Percentiles rank a stretch among this genome's conserved stretches.
Conservation (phyloP, 2,797 vertebrate genomes). For the Pelodytes ibericus region DNA sequence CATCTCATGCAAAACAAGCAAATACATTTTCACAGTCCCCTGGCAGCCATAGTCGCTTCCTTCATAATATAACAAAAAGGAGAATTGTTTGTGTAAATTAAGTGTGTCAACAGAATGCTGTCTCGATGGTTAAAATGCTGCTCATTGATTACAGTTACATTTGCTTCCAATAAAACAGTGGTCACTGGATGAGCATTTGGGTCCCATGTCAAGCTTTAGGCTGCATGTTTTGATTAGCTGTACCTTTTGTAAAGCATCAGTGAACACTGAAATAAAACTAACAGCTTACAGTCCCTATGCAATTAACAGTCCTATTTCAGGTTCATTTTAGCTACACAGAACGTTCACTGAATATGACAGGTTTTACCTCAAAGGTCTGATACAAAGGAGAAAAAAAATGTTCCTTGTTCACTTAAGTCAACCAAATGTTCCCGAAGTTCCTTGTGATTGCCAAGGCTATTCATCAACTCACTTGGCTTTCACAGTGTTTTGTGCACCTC, state of each 20-base stretch:
- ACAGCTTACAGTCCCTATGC: conserved; percentile 38
- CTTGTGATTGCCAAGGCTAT: conserved; percentile 44
- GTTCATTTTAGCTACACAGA: conserved; percentile 42
- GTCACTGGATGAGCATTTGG: conserved; percentile 28
- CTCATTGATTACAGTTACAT: conserved; percentile 26
- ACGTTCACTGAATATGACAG: conserved; percentile 45
- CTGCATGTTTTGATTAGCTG: conserved; percentile 47
- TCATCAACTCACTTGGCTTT: conserved; percentile 46
- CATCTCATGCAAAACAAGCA: no score
- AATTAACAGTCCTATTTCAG: conserved; percentile 45
- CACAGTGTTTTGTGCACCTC: conserved; percentile 40
- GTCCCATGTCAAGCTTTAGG: conserved; percentile 35
- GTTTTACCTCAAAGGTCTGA: conserved; percentile 41
- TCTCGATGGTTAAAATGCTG: neutral
- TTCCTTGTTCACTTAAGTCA: conserved; percentile 43
- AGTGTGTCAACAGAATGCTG: no score
- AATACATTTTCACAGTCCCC: no score
- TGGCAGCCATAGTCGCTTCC: no score
- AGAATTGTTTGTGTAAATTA: no score
- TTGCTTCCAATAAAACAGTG: conserved; percentile 9
- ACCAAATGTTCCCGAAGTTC: conserved; percentile 46
- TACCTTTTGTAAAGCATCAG: conserved; percentile 40
- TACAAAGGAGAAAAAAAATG: conserved; percentile 46
- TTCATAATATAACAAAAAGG: no score
- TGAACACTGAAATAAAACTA: conserved; percentile 42